Conservation (phyloP, 2,797 vertebrate genomes). For the Valencia hispanica region DNA sequence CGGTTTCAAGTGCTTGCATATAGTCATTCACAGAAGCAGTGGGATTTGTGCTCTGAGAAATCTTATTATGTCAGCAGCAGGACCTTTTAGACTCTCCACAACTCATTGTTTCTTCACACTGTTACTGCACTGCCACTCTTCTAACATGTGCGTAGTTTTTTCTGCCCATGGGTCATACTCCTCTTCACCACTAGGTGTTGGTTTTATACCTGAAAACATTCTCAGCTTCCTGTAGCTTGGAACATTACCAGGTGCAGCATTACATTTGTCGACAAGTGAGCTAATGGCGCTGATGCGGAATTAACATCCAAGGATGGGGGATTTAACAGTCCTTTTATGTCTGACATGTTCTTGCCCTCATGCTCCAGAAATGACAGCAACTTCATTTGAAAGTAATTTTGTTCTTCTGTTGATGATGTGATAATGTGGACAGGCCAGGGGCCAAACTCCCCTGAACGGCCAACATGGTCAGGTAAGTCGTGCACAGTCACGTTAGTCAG, state of each 20-base stretch:
- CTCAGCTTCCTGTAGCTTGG: neutral
- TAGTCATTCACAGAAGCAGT: neutral
- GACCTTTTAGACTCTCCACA: neutral
- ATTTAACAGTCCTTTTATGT: neutral
- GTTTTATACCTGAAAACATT: neutral
- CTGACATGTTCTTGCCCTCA: neutral
- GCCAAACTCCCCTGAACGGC: neutral
- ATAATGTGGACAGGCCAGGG: neutral
- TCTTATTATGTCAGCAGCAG: constrained; percentile 2
- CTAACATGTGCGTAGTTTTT: neutral
- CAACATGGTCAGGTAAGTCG: neutral
- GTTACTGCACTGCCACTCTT: constrained; percentile 3
- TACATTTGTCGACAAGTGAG: neutral
- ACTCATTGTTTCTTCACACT: neutral
- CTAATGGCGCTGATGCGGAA: neutral
- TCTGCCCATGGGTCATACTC: constrained; percentile 8
- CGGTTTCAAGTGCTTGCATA: neutral
- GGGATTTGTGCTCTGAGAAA: neutral
- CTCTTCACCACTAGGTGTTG: constrained; percentile 1
- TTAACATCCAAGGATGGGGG: neutral
- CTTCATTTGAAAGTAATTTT: neutral
- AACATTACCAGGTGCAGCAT: neutral
- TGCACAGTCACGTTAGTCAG: neutral
- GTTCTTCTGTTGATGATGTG: neutral
- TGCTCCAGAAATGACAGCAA: neutral